Evolutionary conservation across 2,797 vertebrate species (phyloP), one percentile per base, ranked within the genome.

Genomic region (Enteromius treurensis): DNA sequence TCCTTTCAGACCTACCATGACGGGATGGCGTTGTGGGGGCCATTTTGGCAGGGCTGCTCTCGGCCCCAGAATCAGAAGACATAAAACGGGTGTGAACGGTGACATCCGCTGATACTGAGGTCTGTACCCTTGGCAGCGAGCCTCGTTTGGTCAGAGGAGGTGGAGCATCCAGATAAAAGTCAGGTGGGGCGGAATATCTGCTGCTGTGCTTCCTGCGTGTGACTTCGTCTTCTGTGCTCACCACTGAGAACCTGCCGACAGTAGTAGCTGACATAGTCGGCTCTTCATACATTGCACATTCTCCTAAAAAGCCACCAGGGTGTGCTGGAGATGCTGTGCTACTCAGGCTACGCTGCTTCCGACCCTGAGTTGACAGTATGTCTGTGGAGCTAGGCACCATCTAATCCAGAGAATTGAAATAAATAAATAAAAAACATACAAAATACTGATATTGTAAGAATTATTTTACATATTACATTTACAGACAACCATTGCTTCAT

Each of bases 221-320:
- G 51, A 96, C 92, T 37, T 97, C 96, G 0, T 97, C 97, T 86
- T 97, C 96, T 0, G 92, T 94, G 93, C 96, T 97, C 80, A 97
- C 89, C 67, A 98, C 98, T 0, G 97, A 98, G 91, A 99, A 98
- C 77, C 97, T 96, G 80, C 98, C 98, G 29, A 98, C 96, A 0
- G 96, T 97, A 86, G 95, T 96, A 89, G 95, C 95, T 23, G 94
- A 93, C 0, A 90, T 26, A 71, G 88, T 87, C 37, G 82, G 77
- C 79, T 91, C 92, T 0, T 62, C 49, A 42, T 82, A 89, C 74
- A 81, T 29, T 4, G 68, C 19, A 2, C 76, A 83, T 21, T 94
- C 93, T 19, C 69, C 81, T 2, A 67, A 83, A 88, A 88, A 88
- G 64, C 71, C 90, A 9, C 29, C 64, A 45, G 94, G 92, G 78